Conservation (phyloP, 2,113 vertebrate species). For the Zootoca vivipara region DNA sequence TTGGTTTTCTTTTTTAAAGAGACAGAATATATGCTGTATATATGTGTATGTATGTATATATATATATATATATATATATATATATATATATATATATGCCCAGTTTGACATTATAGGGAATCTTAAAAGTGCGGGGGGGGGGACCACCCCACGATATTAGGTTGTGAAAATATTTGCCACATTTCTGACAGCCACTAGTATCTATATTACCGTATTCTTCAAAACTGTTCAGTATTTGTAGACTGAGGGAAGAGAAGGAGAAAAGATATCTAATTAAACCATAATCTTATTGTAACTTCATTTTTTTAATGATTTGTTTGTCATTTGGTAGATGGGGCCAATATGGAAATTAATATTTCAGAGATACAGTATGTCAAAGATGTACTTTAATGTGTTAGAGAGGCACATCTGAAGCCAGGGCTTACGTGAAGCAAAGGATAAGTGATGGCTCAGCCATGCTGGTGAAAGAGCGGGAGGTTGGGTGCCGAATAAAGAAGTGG, state of each 20-base stretch:
- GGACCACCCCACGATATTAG: background rate
- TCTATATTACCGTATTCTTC: background rate
- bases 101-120: conserved; percentile 25
- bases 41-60: too few relatives aligned
- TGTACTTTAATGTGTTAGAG: too few relatives aligned
- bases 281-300: conserved; percentile 46
- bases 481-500: too few relatives aligned
- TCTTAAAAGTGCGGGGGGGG: background rate
- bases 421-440: too few relatives aligned
- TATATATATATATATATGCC: too few relatives aligned
- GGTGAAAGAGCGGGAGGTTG: too few relatives aligned
- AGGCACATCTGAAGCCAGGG: background rate
- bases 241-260: conserved; percentile 19
- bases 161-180: conserved; percentile 34
- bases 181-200: conserved; percentile 48
- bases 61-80: too few relatives aligned
- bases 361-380: too few relatives aligned
- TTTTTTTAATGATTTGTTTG: conserved; percentile 25
- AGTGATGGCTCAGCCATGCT: too few relatives aligned
- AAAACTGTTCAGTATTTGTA: conserved; percentile 37
- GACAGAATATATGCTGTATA: conserved; percentile 6
- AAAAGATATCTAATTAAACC: conserved; percentile 51
- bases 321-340: background rate
- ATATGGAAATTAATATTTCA: background rate
- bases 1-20: background rate